Percentiles rank a stretch among this genome's conserved stretches.
Evolutionary conservation across 2,113 vertebrate genomes (phyloP).

Genomic region (Hippolais icterina): DNA sequence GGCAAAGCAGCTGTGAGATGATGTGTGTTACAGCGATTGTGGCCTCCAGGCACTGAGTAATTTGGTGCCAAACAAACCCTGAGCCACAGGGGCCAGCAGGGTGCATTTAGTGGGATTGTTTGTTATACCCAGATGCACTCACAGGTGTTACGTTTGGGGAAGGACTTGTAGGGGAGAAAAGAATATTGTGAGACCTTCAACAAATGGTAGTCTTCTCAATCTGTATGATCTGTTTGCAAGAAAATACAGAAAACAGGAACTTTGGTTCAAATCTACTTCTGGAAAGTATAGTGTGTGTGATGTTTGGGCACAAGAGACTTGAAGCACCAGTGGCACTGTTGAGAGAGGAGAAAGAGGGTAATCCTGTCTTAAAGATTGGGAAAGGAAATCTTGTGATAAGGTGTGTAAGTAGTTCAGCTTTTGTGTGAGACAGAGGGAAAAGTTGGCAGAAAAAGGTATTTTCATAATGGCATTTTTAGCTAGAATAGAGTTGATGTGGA

Average conservation of each 20-base stretch:
- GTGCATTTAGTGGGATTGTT: not conserved
- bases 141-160: not conserved
- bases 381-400: not conserved
- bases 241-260: not conserved
- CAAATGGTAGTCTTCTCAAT: not conserved
- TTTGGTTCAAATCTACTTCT: not conserved
- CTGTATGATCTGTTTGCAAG: not conserved
- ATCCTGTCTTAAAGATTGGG: not conserved
- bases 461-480: not conserved
- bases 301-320: not conserved
- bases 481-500: not conserved
- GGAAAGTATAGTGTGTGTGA: not conserved
- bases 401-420: not conserved
- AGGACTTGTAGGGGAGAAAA: not conserved
- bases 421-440: not conserved
- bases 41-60: not conserved
- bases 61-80: not conserved
- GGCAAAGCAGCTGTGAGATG: not conserved
- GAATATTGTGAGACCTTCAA: not conserved
- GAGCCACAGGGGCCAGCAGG: not conserved
- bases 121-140: not conserved
- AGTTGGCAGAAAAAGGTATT: not conserved
- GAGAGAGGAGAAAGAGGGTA: not conserved
- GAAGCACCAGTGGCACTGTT: not conserved
- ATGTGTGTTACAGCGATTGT: fast-evolving